Evolutionary conservation across 2,888 invertebrate species (phyloP), one percentile per base, ranked within the genome.

Genomic region (Spicauda simplicius): DNA sequence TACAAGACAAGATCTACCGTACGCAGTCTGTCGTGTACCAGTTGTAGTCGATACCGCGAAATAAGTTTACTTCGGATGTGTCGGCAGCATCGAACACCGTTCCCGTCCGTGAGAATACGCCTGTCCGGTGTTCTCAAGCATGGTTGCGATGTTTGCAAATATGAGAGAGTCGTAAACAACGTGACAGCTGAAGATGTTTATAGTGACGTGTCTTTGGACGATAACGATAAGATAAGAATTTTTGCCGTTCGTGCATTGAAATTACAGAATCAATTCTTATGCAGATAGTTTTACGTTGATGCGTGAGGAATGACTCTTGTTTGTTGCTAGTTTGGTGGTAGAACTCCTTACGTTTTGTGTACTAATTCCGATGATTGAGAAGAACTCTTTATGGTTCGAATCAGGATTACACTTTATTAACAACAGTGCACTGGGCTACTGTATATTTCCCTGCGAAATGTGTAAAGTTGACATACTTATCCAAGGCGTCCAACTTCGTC

Each of bases 91-190:
- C 84, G 87, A 81, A 73, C 80, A 78, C 70, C 71, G 71, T 25
- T 25, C 25, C 20, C 52, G 20, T 14, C 54, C 88, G 89, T 90
- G 90, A 87, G 90, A 90, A 90, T 81, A 75, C 74, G 65, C 70
- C 73, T 70, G 79, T 80, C 80, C 77, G 76, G 80, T 85, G 84
- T 85, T 89, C 90, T 85, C 88, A 86, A 85, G 82, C 79, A 76
- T 82, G 81, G 83, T 84, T 25, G 25, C 25, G 25, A 25, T 88
- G 84, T 89, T 88, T 88, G 85, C 84, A 84, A 88, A 89, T 86
- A 84, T 77, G 77, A 74, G 77, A 78, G 79, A 80, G 81, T 77
- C 71, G 77, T 80, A 80, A 80, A 81, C 77, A 80, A 79, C 78
- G 75, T 70, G 60, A 68, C 66, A 61, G 25, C 3, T 25, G 33